Evolutionary conservation across 1,140 invertebrate genomes (phyloP), one percentile per base, ranked within the genome.

Genomic region (Bombus huntii): DNA sequence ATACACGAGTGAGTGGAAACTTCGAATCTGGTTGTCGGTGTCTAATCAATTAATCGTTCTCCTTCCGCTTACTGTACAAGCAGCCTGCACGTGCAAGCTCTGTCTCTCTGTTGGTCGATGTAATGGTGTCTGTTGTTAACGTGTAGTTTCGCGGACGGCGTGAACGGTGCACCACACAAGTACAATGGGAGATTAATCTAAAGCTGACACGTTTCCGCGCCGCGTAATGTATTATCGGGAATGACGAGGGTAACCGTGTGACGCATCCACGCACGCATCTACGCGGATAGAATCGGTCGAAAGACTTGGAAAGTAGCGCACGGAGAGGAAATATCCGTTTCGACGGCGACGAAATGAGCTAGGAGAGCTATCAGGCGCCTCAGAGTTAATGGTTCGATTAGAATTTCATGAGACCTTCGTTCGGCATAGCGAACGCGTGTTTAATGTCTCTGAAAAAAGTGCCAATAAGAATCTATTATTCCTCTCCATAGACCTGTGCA

Each of bases 111-210:
- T 77, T 12, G 44, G 66, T 12, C 62, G 78, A 89, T 72, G 68
- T 75, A 78, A 73, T 28, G 81, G 53, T 37, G 66, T 81, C 72
- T 53, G 79, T 59, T 76, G 74, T 72, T 42, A 25, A 22, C 37
- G 75, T 70, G 85, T 44, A 75, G 84, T 71, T 86, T 80, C 87
- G 76, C 53, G 39, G 42, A 28, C 65, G n/a, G 53, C 22, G 39
- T 28, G 31, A 81, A 34, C 73, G 68, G 75, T 79, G 28, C 37
- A 37, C 42, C 74, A 68, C 62, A 31, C 71, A 37, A 65, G 53
- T 66, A 90, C 86, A 90, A 90, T 87, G 59, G 81, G 81, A 88
- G 90, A 91, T 91, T 81, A 89, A 89, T 91, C 83, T 81, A 86
- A 86, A 85, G 71, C 86, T 87, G 90, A 89, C 88, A 87, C 68